Conservation (phyloP, 2,113 vertebrate genomes). For the Malaclemys terrapin region DNA sequence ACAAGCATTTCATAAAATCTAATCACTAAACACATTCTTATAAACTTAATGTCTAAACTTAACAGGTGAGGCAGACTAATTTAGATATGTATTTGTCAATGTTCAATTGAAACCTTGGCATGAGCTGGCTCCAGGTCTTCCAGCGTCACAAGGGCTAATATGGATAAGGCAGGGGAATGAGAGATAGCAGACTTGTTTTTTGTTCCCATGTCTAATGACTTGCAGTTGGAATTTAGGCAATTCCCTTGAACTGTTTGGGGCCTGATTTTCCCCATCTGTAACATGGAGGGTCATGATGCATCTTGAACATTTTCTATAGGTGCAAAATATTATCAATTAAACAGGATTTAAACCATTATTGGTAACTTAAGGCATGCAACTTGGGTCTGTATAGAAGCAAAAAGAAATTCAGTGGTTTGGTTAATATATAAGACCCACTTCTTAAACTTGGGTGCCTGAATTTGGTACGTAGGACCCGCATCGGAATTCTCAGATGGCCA, state of each 20-base stretch:
- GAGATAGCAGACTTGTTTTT: background rate
- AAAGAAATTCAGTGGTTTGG: background rate
- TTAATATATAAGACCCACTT: no score
- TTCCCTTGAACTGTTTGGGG: background rate
- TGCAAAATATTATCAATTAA: background rate
- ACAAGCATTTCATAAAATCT: no score
- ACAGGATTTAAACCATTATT: background rate
- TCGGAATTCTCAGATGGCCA: no score
- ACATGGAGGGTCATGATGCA: background rate
- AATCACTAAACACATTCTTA: no score
- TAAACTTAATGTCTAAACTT: no score
- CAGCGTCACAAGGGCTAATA: no score
- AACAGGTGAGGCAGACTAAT: no score
- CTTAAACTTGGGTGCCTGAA: no score
- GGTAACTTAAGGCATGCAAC: background rate
- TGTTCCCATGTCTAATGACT: background rate
- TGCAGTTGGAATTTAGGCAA: background rate
- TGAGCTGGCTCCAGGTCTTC: no score
- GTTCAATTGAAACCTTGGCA: no score
- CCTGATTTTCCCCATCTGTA: background rate
- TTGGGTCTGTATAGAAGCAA: background rate
- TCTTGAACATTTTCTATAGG: background rate
- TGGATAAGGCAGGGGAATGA: background rate
- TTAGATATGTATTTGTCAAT: no score
- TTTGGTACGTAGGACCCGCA: no score